A percentile compares a stretch with the other conserved stretches of the same genome.
These are phyloP conservation scores for Diorhabda carinulata DNA, from an alignment of 1,140 invertebrate genomes.

Conservation along the genomic window DNA sequence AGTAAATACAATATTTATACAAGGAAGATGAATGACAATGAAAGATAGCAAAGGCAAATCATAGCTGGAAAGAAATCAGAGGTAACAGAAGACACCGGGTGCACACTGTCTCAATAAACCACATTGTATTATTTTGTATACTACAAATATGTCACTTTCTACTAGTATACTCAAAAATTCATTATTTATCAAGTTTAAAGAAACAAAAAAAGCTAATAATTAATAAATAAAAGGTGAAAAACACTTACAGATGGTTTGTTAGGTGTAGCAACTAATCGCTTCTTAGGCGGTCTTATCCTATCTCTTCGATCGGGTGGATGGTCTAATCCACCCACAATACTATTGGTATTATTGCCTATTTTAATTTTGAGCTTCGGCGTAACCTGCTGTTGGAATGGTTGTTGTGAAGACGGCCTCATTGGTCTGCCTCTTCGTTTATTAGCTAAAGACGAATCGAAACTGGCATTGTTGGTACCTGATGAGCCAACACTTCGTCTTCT, in stretches of 20 bases:
- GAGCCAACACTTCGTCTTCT: conserved; percentile 49
- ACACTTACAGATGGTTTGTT: conserved; percentile 36
- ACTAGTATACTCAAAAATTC: too few relatives aligned
- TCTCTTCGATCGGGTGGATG: conserved; percentile 51
- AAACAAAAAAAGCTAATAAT: too few relatives aligned
- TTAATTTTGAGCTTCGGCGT: conserved; percentile 81
- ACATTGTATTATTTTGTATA: too few relatives aligned
- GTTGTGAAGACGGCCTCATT: conserved; percentile 38
- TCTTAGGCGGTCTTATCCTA: conserved; percentile 73
- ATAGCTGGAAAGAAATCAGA: too few relatives aligned
- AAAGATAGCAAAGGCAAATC: too few relatives aligned
- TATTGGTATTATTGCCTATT: conserved; percentile 68
- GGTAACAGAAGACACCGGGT: too few relatives aligned
- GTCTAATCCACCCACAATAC: conserved; percentile 44
- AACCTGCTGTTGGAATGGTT: conserved; percentile 37
- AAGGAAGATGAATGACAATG: too few relatives aligned
- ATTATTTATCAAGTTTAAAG: too few relatives aligned
- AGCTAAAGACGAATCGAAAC: conserved; percentile 36
- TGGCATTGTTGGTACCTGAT: conserved; percentile 45
- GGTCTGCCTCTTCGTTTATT: conserved; percentile 57
- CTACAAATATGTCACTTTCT: too few relatives aligned
- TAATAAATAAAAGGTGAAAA: background rate
- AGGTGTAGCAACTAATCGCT: conserved; percentile 62
- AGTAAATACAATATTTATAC: too few relatives aligned
- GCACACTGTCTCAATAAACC: too few relatives aligned